These are phyloP conservation scores for Odontesthes bonariensis DNA, from an alignment of 2,113 vertebrate genomes.

Conservation along the genomic window DNA sequence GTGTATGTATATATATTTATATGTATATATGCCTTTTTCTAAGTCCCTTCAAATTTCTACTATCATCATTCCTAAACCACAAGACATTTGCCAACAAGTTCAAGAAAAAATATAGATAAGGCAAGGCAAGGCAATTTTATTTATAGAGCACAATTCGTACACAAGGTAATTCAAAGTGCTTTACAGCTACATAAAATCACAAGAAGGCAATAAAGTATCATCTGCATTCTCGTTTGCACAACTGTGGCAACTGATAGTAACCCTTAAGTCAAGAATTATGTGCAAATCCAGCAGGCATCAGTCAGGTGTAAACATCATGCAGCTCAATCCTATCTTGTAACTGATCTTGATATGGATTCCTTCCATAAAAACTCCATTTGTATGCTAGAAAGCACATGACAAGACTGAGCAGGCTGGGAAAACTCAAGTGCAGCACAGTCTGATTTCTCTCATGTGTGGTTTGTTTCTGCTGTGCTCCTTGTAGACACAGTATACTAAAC, in stretches of 20 bases:
- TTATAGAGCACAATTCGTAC: no score
- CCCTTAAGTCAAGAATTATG: background rate
- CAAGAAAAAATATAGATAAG: background rate
- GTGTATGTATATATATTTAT: no score
- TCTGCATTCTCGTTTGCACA: background rate
- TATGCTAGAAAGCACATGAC: constrained; percentile 31
- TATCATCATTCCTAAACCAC: no score
- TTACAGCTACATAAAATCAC: no score
- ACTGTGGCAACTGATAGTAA: background rate
- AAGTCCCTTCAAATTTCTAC: no score
- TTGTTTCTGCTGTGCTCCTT: constrained; percentile 18
- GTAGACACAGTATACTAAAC: constrained; percentile 3
- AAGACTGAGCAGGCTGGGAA: constrained; percentile 39
- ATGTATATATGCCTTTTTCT: no score
- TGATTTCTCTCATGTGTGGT: constrained; percentile 19
- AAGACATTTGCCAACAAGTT: no score
- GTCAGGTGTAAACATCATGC: constrained; percentile 7
- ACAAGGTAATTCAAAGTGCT: no score
- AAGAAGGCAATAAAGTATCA: no score
- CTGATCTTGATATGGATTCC: constrained; percentile 22
- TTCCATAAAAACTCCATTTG: constrained; percentile 5
- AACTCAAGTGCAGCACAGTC: background rate
- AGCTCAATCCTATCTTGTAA: constrained; percentile 29
- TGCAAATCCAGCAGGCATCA: constrained; percentile 23
- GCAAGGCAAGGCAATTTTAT: no score